Base-by-base conservation (phyloP, 2,113 vertebrate genomes). In the Oryzias celebensis region DNA sequence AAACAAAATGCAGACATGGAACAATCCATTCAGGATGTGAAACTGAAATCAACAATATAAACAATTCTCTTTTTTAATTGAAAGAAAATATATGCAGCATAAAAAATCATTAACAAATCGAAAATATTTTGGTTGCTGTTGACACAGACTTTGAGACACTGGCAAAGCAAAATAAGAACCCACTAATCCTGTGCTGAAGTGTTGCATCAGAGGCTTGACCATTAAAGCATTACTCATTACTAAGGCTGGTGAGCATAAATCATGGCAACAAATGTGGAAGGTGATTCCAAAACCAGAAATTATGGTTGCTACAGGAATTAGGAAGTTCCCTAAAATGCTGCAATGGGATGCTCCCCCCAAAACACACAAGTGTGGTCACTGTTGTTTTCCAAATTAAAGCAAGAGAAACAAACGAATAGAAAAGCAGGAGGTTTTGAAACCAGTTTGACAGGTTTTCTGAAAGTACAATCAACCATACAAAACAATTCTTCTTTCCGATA, bases 191-290 rank as follows among this genome's bases (percentile, higher is more conserved):
- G 77, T 85, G 75, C 83, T 58, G 79, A 64, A 57, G 70, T 73
- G 66, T 89, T 90, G 84, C 82, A 87, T 90, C 87, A 90, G 70
- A 73, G 10, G 41, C 72, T n/a, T 60, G 68, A 80, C 79, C 70
- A 14, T 75, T 18, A 53, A 67, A 47, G 75, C 80, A 84, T 84
- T 80, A 85, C 58, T 56, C 63, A 68, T 85, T 82, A 80, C 80
- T 48, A 23, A 60, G 57, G 68, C 74, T 45, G 72, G 56, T 65
- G 43, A 20, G 56, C 63, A 73, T 74, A 83, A 82, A 76, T 68
- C 71, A 65, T 13, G 22, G 58, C 49, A 36, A 65, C 14, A 48
- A 4, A 8, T 14, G 28, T 50, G 46, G 51, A 77, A 80, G 72
- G 64, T 72, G 70, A 65, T 73, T 14, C 28, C 66, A 70, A 65